Conservation (phyloP, 2,888 invertebrate species). For the Macrosoma leucophasiata region DNA sequence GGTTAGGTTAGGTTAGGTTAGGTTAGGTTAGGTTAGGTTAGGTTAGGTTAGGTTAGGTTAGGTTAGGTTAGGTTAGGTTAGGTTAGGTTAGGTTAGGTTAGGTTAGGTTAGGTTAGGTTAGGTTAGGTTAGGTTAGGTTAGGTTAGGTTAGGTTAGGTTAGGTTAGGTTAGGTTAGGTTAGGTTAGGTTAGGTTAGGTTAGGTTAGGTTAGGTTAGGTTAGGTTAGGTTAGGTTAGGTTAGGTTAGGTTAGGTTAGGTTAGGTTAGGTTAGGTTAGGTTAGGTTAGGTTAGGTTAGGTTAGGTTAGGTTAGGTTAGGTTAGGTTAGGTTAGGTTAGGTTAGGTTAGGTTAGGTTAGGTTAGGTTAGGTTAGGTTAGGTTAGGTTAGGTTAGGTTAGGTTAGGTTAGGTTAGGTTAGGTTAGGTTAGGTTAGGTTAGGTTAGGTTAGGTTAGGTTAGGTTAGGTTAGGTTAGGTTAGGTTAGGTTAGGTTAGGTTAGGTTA, state of each 20-base stretch:
- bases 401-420: conserved; percentile 7
- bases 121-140: conserved; percentile 9
- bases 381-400: conserved; percentile 8
- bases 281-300: conserved; percentile 5
- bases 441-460: conserved; percentile 5
- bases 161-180: conserved; percentile 17
- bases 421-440: conserved; percentile 5
- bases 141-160: conserved; percentile 9
- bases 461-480: conserved; percentile 9
- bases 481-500: conserved; percentile 5
- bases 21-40: conserved; percentile 9
- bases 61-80: conserved; percentile 9
- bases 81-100: conserved; percentile 9
- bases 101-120: conserved; percentile 9
- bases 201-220: conserved; percentile 5
- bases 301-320: conserved; percentile 6
- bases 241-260: conserved; percentile 9
- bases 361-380: conserved; percentile 5
- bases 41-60: conserved; percentile 9
- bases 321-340: conserved; percentile 5
- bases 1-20: conserved; percentile 9
- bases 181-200: conserved; percentile 14
- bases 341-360: conserved; percentile 5
- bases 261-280: conserved; percentile 10
- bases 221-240: conserved; percentile 5